phyloP scores from a whole-genome alignment of 2,888 invertebrate genomes.

The Lottia gigantea region DNA sequence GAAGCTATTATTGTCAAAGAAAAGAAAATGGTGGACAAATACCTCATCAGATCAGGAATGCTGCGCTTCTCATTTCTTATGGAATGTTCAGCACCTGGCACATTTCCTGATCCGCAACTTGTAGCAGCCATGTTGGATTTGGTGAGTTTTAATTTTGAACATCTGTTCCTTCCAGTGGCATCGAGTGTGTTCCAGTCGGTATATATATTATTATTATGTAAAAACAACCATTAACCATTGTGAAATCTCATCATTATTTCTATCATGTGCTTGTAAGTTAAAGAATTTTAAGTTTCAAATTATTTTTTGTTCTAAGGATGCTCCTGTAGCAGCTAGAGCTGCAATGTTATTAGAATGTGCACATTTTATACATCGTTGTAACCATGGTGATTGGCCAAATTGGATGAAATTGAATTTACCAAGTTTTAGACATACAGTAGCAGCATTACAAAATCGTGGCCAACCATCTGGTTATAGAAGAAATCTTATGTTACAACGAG shows the following conservation, averaged over 20 bases:
- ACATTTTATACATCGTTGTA: slow-evolving; percentile 96
- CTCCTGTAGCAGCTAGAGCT: slow-evolving; percentile 92
- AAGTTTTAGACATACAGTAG: slow-evolving; percentile 71
- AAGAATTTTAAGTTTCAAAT: too few relatives aligned
- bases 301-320: slow-evolving; percentile 79
- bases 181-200: too few relatives aligned
- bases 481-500: slow-evolving; percentile 78
- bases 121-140: slow-evolving; percentile 93
- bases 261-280: too few relatives aligned
- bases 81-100: slow-evolving; percentile 95
- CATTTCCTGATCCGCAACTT: slow-evolving; percentile 94
- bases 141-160: slow-evolving; percentile 72
- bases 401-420: slow-evolving; percentile 93
- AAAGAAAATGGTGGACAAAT: slow-evolving; percentile 83
- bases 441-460: slow-evolving; percentile 67
- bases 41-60: slow-evolving; percentile 83
- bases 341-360: slow-evolving; percentile 93
- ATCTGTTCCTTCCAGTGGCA: too few relatives aligned
- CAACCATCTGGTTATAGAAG: slow-evolving; percentile 74
- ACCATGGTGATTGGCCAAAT: slow-evolving; percentile 97
- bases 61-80: slow-evolving; percentile 89
- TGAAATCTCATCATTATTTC: too few relatives aligned
- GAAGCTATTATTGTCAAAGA: slow-evolving; percentile 91
- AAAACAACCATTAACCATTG: too few relatives aligned
- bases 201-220: too few relatives aligned